Base-by-base conservation (phyloP, 2,888 invertebrate genomes). In the Heliconius sara region DNA sequence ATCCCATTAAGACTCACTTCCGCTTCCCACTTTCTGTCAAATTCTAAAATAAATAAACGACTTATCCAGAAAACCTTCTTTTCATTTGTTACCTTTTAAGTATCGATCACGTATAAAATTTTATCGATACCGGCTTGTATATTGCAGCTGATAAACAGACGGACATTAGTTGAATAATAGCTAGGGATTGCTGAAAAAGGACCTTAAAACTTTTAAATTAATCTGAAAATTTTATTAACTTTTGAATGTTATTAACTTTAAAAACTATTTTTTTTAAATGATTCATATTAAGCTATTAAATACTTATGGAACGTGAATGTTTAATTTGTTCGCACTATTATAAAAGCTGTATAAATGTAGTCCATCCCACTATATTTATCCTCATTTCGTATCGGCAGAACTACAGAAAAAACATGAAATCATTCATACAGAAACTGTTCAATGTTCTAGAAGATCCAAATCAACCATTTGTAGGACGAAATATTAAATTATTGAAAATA, bases 361-460 rank as follows among this genome's bases (percentile, higher is more conserved):
- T n/a, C 39, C 5, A 43, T n/a, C 13, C 3, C 5, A 34, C 9
- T 34, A 30, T 67, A 22, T 3, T 19, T 22, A 1, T 30, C 1
- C 4, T 30, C 22, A 19, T 9, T 39, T 39, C 6, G 39, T 43
- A 22, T 3, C n/a, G 2, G 13, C 22, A 25, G 30, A 19, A 57
- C 30, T 57, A 6, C n/a, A n/a, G 34, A n/a, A 10, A 70, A 39
- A 39, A 39, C 7, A 52, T 72, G 57, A 57, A 34, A 13, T 22
- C 57, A 3, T 6, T 34, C 10, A 52, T 34, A n/a, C 13, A 60
- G 2, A 72, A 60, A n/a, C 7, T 72, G 3, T 72, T 72, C 22
- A 71, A 52, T 27, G 7, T 72, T 34, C 7, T 72, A 72, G 72
- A 72, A 57, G 72, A 72, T 72, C 72, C 72, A n/a, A 72, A 57